Conservation (phyloP, 2,797 vertebrate species). For the Podargus strigoides region DNA sequence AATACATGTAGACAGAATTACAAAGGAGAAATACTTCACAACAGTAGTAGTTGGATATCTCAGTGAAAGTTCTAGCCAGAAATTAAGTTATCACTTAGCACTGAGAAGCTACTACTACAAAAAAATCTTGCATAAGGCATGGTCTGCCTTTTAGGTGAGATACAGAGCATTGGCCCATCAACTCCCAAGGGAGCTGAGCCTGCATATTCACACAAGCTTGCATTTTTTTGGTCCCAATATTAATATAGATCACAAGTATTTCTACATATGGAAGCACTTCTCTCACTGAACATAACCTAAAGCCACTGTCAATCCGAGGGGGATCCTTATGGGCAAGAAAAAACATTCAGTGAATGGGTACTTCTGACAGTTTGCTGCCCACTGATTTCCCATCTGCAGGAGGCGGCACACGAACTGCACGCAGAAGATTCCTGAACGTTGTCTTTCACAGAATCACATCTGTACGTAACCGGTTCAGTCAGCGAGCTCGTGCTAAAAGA, state of each 20-base stretch:
- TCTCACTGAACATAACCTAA: background rate
- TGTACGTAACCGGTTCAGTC: background rate
- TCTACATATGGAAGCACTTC: background rate
- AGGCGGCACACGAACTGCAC: background rate
- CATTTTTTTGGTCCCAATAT: background rate
- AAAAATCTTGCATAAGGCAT: background rate
- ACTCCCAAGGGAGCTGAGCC: background rate
- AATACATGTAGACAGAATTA: background rate
- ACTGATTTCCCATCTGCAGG: background rate
- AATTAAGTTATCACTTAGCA: background rate
- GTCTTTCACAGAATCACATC: background rate
- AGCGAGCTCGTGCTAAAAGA: background rate
- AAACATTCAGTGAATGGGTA: background rate
- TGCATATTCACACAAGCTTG: background rate
- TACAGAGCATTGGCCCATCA: background rate
- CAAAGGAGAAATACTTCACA: background rate
- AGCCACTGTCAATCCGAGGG: background rate
- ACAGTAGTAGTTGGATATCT: background rate
- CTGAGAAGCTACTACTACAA: background rate
- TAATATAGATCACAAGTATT: background rate
- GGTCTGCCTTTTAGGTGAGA: background rate
- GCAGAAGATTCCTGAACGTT: constrained; percentile 44
- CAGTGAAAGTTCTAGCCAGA: background rate
- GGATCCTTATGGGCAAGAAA: background rate
- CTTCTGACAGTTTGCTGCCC: background rate